Evolutionary conservation across 2,797 vertebrate genomes (phyloP).

Genomic region (Sorex maritimensis): DNA sequence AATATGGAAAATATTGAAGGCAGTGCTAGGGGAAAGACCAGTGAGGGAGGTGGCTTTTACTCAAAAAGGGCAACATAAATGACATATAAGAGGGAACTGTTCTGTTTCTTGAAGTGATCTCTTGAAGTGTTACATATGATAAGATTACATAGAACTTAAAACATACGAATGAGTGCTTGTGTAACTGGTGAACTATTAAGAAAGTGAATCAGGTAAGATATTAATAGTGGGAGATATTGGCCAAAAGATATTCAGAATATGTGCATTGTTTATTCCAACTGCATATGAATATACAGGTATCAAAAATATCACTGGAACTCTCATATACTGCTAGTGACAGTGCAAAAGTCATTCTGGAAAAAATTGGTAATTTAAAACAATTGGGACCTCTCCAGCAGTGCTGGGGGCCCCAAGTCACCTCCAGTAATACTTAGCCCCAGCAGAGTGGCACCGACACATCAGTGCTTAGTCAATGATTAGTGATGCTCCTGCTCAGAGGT

Average conservation of each 20-base stretch:
- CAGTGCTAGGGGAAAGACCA: not conserved
- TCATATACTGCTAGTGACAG: constrained; percentile 35
- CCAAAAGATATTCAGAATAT: not conserved
- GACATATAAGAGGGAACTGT: not conserved
- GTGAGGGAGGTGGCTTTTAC: not conserved
- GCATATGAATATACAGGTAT: not conserved
- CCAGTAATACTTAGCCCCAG: no score
- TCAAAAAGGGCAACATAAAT: not conserved
- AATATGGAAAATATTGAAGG: not conserved
- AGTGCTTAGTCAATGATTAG: no score
- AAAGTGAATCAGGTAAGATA: not conserved
- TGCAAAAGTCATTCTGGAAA: constrained; percentile 28
- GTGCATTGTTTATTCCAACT: constrained; percentile 53
- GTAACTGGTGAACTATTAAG: constrained; percentile 40
- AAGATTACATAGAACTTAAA: constrained; percentile 28
- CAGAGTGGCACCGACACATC: no score
- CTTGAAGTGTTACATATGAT: not conserved
- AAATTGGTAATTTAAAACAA: not conserved
- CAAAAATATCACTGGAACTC: constrained; percentile 38
- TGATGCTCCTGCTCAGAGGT: no score
- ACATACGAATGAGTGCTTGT: not conserved
- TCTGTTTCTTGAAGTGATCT: constrained; percentile 22
- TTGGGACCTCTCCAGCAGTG: no score
- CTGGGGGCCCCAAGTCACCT: no score
- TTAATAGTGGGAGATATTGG: not conserved